Percentiles rank a stretch among this genome's conserved stretches.
Evolutionary conservation across 2,113 vertebrate genomes (phyloP).

Genomic region (Psettodes erumei): DNA sequence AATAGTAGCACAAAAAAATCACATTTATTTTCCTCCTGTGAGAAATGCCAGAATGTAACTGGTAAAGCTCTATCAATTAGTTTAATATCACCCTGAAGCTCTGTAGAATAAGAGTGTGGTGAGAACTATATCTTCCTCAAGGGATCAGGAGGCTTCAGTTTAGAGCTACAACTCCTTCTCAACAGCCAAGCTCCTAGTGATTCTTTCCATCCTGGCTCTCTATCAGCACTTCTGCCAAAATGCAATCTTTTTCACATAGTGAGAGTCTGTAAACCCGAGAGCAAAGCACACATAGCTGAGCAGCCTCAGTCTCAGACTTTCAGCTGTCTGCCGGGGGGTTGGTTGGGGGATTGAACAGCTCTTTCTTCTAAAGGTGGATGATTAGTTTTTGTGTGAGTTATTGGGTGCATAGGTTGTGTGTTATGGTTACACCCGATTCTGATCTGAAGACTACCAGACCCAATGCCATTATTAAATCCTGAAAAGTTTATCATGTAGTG

Average conservation of each 20-base stretch:
- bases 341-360: not conserved
- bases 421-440: slow-evolving; percentile 13
- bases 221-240: slow-evolving; percentile 48
- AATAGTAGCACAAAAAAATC: slow-evolving; percentile 11
- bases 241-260: slow-evolving; percentile 25
- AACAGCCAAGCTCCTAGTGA: slow-evolving; percentile 56
- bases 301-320: slow-evolving; percentile 21
- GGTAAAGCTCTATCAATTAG: slow-evolving; percentile 45
- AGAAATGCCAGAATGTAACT: slow-evolving; percentile 44
- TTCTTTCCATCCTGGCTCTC: slow-evolving; percentile 64
- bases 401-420: not conserved
- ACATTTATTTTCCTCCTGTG: slow-evolving; percentile 2
- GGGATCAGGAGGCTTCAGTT: slow-evolving; percentile 50
- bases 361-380: slow-evolving; percentile 14
- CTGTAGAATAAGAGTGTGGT: slow-evolving; percentile 57
- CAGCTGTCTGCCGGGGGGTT: not conserved
- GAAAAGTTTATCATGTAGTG: not conserved
- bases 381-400: slow-evolving; percentile 1
- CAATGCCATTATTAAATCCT: slow-evolving; percentile 2
- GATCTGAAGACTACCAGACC: slow-evolving; percentile 6
- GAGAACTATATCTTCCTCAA: slow-evolving; percentile 61
- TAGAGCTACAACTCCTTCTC: slow-evolving; percentile 47
- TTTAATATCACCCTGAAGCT: slow-evolving; percentile 58
- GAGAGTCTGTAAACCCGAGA: slow-evolving; percentile 24
- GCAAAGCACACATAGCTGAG: slow-evolving; percentile 11